Conservation (phyloP, 2,888 invertebrate genomes). For the Thereva unica region DNA sequence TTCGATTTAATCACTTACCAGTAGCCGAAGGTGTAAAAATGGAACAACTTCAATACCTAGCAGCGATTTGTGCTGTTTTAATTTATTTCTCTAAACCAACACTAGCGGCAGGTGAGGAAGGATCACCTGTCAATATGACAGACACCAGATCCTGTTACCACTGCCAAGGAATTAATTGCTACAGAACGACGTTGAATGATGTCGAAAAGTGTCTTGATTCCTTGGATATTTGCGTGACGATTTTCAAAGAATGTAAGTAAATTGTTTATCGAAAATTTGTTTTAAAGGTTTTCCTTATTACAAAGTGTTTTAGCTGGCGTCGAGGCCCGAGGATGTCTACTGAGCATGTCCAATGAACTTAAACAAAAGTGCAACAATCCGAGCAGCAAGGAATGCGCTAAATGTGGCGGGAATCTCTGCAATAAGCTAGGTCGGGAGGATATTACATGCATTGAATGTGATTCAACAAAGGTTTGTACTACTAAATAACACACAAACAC, state of each 20-base stretch:
- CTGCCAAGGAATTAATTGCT: slow-evolving; percentile 52
- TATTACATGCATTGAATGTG: slow-evolving; percentile 20
- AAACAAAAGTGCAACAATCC: slow-evolving; percentile 46
- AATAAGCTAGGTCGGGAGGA: slow-evolving; percentile 18
- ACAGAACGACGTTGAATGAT: slow-evolving; percentile 45
- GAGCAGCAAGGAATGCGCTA: slow-evolving; percentile 10
- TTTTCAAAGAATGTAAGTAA: slow-evolving; percentile 50
- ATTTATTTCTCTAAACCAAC: too few species aligned
- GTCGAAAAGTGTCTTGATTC: slow-evolving; percentile 49
- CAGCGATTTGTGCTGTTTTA: too few species aligned
- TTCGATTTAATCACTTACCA: too few species aligned
- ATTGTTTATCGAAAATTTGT: too few species aligned
- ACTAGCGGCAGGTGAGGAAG: too few species aligned
- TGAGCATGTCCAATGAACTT: slow-evolving; percentile 48
- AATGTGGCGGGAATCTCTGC: slow-evolving; percentile 19
- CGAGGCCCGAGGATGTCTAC: slow-evolving; percentile 51
- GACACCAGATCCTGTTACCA: slow-evolving; percentile 45
- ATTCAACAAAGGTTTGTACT: slow-evolving; percentile 16
- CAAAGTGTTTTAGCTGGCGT: slow-evolving; percentile 45
- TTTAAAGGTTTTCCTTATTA: too few species aligned
- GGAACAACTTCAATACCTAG: too few species aligned
- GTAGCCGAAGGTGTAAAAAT: too few species aligned
- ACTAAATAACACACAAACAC: not conserved
- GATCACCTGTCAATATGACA: too few species aligned
- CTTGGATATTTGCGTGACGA: slow-evolving; percentile 53